Evolutionary conservation across 2,888 invertebrate genomes (phyloP).

Genomic region (Heliconius erato): DNA sequence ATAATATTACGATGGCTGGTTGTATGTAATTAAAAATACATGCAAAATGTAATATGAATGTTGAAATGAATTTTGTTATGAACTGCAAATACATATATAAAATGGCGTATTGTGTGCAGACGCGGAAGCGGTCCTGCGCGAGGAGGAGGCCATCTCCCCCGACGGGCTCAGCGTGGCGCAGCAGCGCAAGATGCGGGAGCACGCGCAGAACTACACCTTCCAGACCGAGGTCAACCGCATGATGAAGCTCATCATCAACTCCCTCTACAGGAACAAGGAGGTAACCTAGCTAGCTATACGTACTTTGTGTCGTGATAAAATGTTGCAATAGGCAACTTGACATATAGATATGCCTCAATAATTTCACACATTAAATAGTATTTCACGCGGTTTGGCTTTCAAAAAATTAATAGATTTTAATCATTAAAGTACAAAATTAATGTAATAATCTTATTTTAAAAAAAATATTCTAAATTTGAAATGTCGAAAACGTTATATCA

Average conservation of each 20-base stretch:
- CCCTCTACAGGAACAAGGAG: conserved; percentile 99
- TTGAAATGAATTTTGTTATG: no score
- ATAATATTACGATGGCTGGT: no score
- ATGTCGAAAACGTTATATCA: neutral
- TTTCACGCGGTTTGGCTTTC: no score
- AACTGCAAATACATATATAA: no score
- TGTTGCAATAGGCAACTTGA: no score
- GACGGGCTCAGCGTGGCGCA: conserved; percentile 98
- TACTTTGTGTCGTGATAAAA: no score
- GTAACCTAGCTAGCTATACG: conserved; percentile 66
- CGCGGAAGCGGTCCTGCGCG: conserved; percentile 95
- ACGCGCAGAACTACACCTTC: conserved; percentile 95
- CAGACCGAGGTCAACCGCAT: conserved; percentile 99
- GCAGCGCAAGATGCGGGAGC: conserved; percentile 95
- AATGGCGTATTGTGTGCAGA: conserved; percentile 84
- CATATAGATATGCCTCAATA: no score
- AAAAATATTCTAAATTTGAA: neutral
- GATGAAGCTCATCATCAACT: conserved; percentile 99
- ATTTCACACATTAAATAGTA: no score
- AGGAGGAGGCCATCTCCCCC: conserved; percentile 98
- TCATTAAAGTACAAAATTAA: neutral
- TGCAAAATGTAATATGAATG: no score
- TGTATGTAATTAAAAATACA: no score
- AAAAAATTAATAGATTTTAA: no score
- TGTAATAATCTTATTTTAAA: neutral